Evolutionary conservation across 2,797 vertebrate species (phyloP), one percentile per base, ranked within the genome.

Genomic region (Atherinosoma microstoma): DNA sequence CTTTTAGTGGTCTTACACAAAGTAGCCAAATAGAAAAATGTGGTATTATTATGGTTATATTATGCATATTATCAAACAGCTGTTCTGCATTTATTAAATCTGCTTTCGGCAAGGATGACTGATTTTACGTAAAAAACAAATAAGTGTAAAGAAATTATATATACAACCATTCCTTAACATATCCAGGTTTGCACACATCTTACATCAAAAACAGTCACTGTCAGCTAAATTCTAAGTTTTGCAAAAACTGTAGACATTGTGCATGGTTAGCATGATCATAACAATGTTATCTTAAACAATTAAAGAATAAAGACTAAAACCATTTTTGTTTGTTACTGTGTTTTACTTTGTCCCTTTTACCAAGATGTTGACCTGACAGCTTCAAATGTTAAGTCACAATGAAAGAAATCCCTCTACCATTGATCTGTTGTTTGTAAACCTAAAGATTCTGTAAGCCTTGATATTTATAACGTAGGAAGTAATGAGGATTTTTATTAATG

Each of bases 221-320:
- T 66, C 36, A 84, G 67, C 54, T 61, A 36, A 77, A 73, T n/a
- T 71, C 35, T 80, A 67, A 80, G 82, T 85, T 70, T 75, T 74
- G 73, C 86, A 75, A 81, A 75, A 77, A 73, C 49, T 83, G 70
- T 81, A 79, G 53, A 87, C 76, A 78, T 77, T 90, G 75, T 88
- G 91, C 91, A 93, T 91, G 90, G 51, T 78, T 79, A 80, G 90
- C 92, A 92, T 93, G 92, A 69, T 87, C 79, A 86, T 79, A 67
- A 64, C 36, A 71, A 63, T 76, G 62, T 75, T 80, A 84, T 70
- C 57, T 40, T 58, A 83, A 79, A 78, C 75, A 92, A 93, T 40
- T 56, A 83, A 79, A 78, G 74, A 92, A 93, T 93, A 93, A 94
- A 94, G 76, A 34, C 20, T 68, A 34, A 82, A 86, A 83, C 51